Conservation (phyloP, 2,113 vertebrate genomes). For the Haemorhous mexicanus region DNA sequence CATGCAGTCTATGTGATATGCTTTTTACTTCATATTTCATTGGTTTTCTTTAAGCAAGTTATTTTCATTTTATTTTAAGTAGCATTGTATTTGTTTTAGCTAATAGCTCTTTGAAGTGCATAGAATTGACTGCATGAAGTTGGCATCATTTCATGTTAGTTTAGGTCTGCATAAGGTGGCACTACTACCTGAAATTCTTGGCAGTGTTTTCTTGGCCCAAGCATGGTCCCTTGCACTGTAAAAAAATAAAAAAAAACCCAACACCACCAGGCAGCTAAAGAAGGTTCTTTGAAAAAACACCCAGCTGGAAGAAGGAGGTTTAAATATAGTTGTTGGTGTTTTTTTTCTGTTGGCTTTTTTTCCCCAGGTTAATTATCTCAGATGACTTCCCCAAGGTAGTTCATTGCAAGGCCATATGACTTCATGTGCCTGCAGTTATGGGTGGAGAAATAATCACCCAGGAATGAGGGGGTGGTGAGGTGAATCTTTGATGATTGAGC, state of each 20-base stretch:
- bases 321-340: neutral
- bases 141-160: neutral
- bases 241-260: accelerated
- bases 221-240: neutral
- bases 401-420: neutral
- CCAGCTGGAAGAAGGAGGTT: neutral
- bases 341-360: neutral
- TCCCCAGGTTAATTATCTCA: neutral
- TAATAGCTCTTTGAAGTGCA: neutral
- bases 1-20: neutral
- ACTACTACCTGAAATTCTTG: neutral
- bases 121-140: neutral
- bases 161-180: neutral
- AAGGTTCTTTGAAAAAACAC: neutral
- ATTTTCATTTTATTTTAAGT: neutral
- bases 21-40: neutral
- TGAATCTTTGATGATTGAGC: neutral
- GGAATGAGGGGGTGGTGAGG: neutral
- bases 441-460: neutral
- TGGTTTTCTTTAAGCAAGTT: neutral
- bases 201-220: neutral
- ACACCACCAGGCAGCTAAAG: neutral
- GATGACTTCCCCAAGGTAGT: neutral
- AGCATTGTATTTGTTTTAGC: neutral
- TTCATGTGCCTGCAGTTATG: neutral